Base-by-base conservation (phyloP, 2,113 vertebrate species). In the Platanista minor region DNA sequence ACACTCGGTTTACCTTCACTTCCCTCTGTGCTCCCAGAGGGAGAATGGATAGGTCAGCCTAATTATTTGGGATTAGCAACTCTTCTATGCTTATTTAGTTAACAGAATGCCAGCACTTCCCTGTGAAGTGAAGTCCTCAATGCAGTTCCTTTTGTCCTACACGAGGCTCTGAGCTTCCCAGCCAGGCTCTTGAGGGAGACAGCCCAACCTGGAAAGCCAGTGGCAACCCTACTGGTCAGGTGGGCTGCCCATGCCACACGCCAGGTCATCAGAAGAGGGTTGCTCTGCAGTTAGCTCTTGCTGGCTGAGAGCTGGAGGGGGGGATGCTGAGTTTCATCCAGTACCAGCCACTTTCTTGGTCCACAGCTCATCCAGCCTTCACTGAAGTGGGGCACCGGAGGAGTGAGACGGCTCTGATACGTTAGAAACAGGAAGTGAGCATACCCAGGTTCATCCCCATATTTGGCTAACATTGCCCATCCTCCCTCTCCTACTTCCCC, bases 81-180 rank as follows among this genome's bases (percentile, higher is more conserved):
- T 86, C n/a, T 72, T 87, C 4, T 17, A 27, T 74, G 23, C 71
- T 87, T 46, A 23, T 75, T 84, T 39, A 25, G 25, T 75, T 95
- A 77, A 49, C 13, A 78, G 71, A 59, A 84, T 29, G 61, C 33
- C 69, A 82, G 54, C 15, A 41, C n/a, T 78, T 86, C 17, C 20
- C 87, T 66, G 23, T 64, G 46, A 86, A 46, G n/a, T 27, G 52
- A 7, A 46, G 21, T 11, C 66, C 20, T 80, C 54, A 52, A 43
- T 57, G 67, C 14, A 20, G 3, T 33, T 90, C 57, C 23, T 59
- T 71, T n/a, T 71, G 77, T 97, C 17, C 29, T 81, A 71, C 3
- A 27, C 10, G 17, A 75, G 13, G 0, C 64, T 90, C 29, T 66
- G 13, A 3, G 0, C 86, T 97, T 89, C 36, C 62, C 11, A 80